phyloP scores from a whole-genome alignment of 92 coral and sea anemone genomes.

The Zoanthus solanderi region DNA sequence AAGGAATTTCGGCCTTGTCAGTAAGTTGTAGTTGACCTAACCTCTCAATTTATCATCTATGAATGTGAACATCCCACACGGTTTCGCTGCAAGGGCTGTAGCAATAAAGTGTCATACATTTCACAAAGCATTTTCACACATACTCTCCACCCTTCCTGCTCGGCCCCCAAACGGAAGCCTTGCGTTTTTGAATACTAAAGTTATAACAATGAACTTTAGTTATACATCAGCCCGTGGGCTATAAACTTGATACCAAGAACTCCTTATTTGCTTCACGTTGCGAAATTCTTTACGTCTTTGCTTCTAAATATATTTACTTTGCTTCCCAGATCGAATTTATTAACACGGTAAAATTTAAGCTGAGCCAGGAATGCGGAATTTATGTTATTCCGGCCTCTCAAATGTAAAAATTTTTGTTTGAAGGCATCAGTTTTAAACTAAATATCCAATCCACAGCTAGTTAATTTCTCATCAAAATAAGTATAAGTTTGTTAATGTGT shows the following conservation, averaged over 20 bases:
- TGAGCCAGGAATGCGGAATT: slow-evolving; percentile 26
- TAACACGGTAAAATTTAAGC: background rate
- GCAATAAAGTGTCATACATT: background rate
- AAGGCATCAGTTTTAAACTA: background rate
- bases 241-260: background rate
- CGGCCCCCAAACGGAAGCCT: background rate
- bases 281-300: background rate
- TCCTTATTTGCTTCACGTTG: background rate
- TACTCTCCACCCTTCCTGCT: background rate
- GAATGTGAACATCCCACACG: background rate
- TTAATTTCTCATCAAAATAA: background rate
- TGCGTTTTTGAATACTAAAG: background rate
- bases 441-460: background rate
- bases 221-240: background rate
- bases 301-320: background rate
- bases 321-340: background rate
- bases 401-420: background rate
- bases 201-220: background rate
- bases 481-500: background rate
- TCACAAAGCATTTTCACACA: background rate
- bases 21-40: too few relatives aligned
- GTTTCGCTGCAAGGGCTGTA: background rate
- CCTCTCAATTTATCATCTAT: too few relatives aligned
- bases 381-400: background rate
- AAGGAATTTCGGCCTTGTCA: too few relatives aligned